Conservation (phyloP, 2,888 invertebrate genomes). For the Spodoptera picta region DNA sequence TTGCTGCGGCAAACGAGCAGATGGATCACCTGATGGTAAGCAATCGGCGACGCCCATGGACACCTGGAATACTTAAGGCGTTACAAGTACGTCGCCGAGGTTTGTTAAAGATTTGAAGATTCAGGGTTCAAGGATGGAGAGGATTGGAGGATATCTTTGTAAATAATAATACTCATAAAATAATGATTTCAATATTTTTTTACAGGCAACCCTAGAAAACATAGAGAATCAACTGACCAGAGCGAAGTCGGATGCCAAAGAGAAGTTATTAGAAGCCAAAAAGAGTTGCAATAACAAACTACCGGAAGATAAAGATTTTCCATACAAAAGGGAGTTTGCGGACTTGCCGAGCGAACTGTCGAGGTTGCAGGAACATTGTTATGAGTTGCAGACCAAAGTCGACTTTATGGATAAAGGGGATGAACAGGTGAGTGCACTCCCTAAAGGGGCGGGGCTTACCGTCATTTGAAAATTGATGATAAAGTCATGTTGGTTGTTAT, state of each 20-base stretch:
- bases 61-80: too few species aligned
- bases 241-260: slow-evolving; percentile 80
- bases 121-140: too few species aligned
- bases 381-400: slow-evolving; percentile 89
- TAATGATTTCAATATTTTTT: not conserved
- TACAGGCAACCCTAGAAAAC: slow-evolving; percentile 75
- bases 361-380: slow-evolving; percentile 85
- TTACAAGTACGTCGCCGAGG: too few species aligned
- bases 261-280: slow-evolving; percentile 87
- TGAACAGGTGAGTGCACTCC: slow-evolving; percentile 81
- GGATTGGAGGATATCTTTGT: too few species aligned
- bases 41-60: too few species aligned
- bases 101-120: too few species aligned
- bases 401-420: slow-evolving; percentile 90
- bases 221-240: slow-evolving; percentile 68
- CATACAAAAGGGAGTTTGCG: slow-evolving; percentile 85
- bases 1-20: too few species aligned
- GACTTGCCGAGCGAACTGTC: slow-evolving; percentile 86
- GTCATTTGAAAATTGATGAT: too few species aligned
- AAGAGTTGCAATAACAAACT: slow-evolving; percentile 85
- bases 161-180: too few species aligned
- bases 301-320: slow-evolving; percentile 89
- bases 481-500: too few species aligned
- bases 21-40: too few species aligned
- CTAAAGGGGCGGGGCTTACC: too few species aligned